These are phyloP conservation scores for Hydroisotoma schaefferi DNA, from an alignment of 2,888 invertebrate species.

Conservation along the genomic window DNA sequence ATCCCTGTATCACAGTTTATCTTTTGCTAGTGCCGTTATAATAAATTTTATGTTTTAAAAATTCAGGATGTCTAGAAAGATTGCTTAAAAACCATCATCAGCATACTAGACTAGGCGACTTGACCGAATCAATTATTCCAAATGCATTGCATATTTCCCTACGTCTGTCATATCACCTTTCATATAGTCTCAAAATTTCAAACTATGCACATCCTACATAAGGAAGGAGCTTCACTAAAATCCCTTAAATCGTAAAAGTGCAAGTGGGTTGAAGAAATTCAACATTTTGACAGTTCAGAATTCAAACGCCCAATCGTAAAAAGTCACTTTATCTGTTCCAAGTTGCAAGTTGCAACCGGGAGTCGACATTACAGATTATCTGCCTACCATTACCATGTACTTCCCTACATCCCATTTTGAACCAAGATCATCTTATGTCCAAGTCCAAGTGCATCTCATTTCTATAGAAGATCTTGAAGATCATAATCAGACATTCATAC, in stretches of 20 bases:
- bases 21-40: too few species aligned
- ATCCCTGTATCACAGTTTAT: too few species aligned
- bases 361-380: neutral
- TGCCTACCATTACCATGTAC: neutral
- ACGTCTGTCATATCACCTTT: neutral
- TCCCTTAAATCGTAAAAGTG: neutral
- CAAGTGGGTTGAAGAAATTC: neutral
- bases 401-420: too few species aligned
- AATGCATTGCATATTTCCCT: neutral
- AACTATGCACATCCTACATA: too few species aligned
- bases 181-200: neutral
- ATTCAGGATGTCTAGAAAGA: too few species aligned
- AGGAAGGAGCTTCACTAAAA: too few species aligned
- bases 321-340: neutral
- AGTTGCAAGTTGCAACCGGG: neutral
- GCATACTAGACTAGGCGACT: neutral
- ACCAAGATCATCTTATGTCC: too few species aligned
- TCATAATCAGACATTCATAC: too few species aligned
- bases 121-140: neutral
- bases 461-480: too few species aligned
- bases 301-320: conserved; percentile 11
- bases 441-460: too few species aligned
- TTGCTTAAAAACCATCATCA: too few species aligned
- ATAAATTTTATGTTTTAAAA: too few species aligned
- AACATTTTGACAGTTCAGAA: conserved; percentile 7